These are phyloP conservation scores for Protomyctophum bolini DNA, from an alignment of 2,113 vertebrate genomes.

Conservation along the genomic window DNA sequence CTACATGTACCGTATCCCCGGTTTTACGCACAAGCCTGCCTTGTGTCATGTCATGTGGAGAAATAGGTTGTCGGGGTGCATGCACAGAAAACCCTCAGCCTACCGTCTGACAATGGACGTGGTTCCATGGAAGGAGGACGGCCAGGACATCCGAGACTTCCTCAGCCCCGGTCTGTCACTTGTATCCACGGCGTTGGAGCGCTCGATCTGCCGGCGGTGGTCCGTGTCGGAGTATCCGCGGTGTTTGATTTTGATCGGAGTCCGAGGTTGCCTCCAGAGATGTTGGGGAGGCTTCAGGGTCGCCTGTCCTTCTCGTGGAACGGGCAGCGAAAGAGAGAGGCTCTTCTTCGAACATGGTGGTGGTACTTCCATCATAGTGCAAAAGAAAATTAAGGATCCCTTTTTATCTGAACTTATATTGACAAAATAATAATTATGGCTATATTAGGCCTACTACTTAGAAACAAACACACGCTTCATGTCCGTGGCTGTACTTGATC, in stretches of 20 bases:
- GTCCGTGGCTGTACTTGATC: constrained; percentile 67
- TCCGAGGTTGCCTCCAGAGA: constrained; percentile 92
- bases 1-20: neutral
- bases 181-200: constrained; percentile 92
- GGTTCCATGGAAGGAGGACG: constrained; percentile 92
- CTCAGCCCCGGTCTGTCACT: constrained; percentile 91
- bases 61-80: constrained; percentile 54
- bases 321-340: constrained; percentile 89
- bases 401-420: constrained; percentile 42
- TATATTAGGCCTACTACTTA: constrained; percentile 48
- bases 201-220: constrained; percentile 88
- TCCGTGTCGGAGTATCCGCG: constrained; percentile 87
- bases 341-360: constrained; percentile 87
- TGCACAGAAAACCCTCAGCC: constrained; percentile 28
- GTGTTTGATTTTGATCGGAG: constrained; percentile 86
- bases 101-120: constrained; percentile 85
- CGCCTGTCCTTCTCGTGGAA: constrained; percentile 89
- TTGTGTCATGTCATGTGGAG: constrained; percentile 49
- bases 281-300: constrained; percentile 90
- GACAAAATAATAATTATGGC: constrained; percentile 61
- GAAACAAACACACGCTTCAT: constrained; percentile 58
- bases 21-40: constrained; percentile 70
- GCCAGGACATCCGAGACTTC: constrained; percentile 95
- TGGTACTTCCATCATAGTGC: constrained; percentile 85
- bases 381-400: constrained; percentile 50